Percentiles rank a stretch among this genome's conserved stretches.
Evolutionary conservation across 2,797 vertebrate genomes (phyloP).

Genomic region (Sus cebifrons): DNA sequence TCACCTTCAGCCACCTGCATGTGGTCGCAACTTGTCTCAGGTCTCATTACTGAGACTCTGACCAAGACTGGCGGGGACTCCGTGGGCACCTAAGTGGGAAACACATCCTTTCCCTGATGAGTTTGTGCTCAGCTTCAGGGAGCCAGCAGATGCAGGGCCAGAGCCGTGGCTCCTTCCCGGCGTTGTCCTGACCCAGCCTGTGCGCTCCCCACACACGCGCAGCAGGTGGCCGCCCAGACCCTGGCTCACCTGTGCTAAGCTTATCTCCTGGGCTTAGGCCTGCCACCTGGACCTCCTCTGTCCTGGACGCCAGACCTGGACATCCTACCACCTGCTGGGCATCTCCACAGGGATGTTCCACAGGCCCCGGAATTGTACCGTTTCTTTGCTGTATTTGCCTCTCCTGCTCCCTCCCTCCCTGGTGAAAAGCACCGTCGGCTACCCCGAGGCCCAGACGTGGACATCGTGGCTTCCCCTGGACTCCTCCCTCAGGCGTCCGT

Average conservation of each 20-base stretch:
- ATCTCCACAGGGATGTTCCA: not conserved
- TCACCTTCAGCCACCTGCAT: no score
- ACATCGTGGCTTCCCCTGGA: not conserved
- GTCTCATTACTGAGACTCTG: not conserved
- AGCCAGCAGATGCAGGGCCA: not conserved
- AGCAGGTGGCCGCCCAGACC: not conserved
- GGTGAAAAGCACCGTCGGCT: not conserved
- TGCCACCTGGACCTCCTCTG: not conserved
- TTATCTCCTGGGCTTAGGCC: not conserved
- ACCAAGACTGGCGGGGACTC: not conserved
- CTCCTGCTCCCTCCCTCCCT: not conserved
- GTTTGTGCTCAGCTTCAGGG: not conserved
- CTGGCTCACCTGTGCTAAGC: not conserved
- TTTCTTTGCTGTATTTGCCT: not conserved
- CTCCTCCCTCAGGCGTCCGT: not conserved
- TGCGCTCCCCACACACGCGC: not conserved
- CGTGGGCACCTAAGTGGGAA: not conserved
- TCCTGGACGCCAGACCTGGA: not conserved
- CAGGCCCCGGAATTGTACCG: not conserved
- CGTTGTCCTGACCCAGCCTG: not conserved
- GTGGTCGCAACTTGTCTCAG: not conserved
- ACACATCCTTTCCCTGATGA: not conserved
- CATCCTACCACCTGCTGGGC: not conserved
- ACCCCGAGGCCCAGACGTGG: not conserved
- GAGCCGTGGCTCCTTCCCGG: no score